These are phyloP conservation scores for Epizoanthus fatuus DNA, from an alignment of 92 coral and sea anemone genomes.

Conservation along the genomic window DNA sequence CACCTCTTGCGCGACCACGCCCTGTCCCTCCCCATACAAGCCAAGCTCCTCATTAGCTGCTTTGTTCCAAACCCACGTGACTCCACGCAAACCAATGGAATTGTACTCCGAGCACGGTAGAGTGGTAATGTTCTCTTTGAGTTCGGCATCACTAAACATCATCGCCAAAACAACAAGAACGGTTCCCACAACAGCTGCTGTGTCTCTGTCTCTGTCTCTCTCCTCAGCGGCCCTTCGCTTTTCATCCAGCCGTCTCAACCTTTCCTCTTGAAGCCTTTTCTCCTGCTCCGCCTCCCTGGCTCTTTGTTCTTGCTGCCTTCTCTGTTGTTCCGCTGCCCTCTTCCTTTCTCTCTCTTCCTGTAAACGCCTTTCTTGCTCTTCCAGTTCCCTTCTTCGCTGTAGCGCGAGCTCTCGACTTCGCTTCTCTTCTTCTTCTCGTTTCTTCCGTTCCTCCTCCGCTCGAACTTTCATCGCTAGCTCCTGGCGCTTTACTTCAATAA, in stretches of 20 bases:
- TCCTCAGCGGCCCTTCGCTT: neutral
- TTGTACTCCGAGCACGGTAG: constrained; percentile 59
- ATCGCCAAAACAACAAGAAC: neutral
- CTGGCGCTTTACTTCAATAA: constrained; percentile 5
- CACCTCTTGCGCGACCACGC: constrained; percentile 79
- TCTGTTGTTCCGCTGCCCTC: neutral
- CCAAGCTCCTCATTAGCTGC: constrained; percentile 56
- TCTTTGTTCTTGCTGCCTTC: neutral
- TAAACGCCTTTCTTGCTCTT: neutral
- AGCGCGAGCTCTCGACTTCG: neutral
- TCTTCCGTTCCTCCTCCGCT: neutral
- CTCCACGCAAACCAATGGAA: constrained; percentile 62
- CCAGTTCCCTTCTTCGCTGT: neutral
- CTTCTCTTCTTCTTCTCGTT: neutral
- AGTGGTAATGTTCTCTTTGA: constrained; percentile 57
- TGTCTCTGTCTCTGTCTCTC: neutral
- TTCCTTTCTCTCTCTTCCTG: neutral
- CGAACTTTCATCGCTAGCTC: constrained; percentile 3
- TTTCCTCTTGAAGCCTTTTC: neutral
- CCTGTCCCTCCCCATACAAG: constrained; percentile 54
- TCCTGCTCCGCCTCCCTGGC: constrained; percentile 4
- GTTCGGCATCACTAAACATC: constrained; percentile 53
- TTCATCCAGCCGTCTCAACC: neutral
- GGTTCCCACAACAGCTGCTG: neutral
- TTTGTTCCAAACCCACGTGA: constrained; percentile 77